Conservation (phyloP, 2,888 invertebrate species). For the Lissonota sp. region DNA sequence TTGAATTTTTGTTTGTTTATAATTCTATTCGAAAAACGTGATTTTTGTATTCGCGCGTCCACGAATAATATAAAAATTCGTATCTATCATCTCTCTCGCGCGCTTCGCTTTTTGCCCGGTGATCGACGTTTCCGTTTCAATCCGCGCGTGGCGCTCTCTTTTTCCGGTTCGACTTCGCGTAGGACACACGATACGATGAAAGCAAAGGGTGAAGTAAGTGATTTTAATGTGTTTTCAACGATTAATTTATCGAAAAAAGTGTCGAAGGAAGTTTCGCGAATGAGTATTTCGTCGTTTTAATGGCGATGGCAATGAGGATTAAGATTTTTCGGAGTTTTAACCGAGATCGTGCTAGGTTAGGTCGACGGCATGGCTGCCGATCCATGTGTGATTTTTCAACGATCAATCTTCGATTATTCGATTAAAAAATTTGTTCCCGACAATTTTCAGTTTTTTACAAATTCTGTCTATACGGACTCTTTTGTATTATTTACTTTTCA, state of each 20-base stretch:
- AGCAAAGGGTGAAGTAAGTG: slow-evolving; percentile 93
- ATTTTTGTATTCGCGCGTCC: no score
- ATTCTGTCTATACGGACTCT: no score
- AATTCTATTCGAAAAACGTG: no score
- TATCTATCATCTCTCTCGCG: not conserved
- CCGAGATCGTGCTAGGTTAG: slow-evolving; percentile 57
- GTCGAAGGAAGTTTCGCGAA: slow-evolving; percentile 14
- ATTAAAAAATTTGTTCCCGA: not conserved
- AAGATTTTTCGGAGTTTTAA: not conserved
- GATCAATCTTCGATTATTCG: not conserved
- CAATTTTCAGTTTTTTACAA: no score
- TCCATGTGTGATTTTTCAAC: slow-evolving; percentile 54
- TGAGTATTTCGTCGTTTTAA: not conserved
- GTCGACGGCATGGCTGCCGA: slow-evolving; percentile 63
- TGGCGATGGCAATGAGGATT: slow-evolving; percentile 9
- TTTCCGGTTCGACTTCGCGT: slow-evolving; percentile 69
- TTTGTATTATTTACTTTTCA: no score
- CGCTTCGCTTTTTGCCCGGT: not conserved
- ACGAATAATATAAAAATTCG: no score
- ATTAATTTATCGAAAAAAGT: slow-evolving; percentile 42
- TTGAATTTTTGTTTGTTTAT: no score
- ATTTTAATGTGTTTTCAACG: slow-evolving; percentile 65
- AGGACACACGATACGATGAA: slow-evolving; percentile 88
- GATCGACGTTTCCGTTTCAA: slow-evolving; percentile 38
- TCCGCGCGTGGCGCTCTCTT: slow-evolving; percentile 65